Base-by-base conservation (phyloP, 2,797 vertebrate genomes). In the Chiroxiphia lanceolata region DNA sequence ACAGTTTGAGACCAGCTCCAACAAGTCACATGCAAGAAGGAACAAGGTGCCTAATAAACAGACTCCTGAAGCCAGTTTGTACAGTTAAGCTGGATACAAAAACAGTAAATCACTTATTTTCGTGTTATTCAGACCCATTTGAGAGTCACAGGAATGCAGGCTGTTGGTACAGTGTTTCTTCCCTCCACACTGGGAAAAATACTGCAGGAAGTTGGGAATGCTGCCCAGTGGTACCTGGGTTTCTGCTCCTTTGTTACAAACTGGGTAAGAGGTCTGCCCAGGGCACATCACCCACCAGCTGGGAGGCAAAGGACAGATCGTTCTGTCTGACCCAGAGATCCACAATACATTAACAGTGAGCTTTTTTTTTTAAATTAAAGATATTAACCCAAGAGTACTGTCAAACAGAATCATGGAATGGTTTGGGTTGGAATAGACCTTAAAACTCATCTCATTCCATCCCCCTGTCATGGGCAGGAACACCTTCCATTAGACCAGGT, bases 231-330 rank as follows among this genome's bases (percentile, higher is more conserved):
- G 71, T 25, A 78, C 59, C 65, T 5, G 33, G n/a, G 19, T 36
- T 78, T 65, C 54, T 63, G 31, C 22, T 44, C 31, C 53, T 83
- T 57, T 12, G 1, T 33, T 53, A 12, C 0, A 3, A 84, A 25
- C 26, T 44, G 27, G 13, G 16, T 38, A 15, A 11, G 26, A 47
- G 21, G 13, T 33, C 33, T 0, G 2, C 33, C n/a, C 51, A 61
- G 63, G 0, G 2, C 63, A 90, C 0, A 1, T 0, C 14, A 67
- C 14, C 21, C 51, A 38, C 29, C 29, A 44, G 61, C 33, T 42
- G 40, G 25, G 54, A 36, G 53, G n/a, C 60, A 74, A 74, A 85
- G 57, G 40, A 88, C 0, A 0, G 22, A 56, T n/a, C 31, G 6
- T 27, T 83, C 63, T 64, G 59, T 56, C 48, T 34, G 14, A 68